Evolutionary conservation across 2,888 invertebrate genomes (phyloP).

Genomic region (Parapristionchus giblindavisi): DNA sequence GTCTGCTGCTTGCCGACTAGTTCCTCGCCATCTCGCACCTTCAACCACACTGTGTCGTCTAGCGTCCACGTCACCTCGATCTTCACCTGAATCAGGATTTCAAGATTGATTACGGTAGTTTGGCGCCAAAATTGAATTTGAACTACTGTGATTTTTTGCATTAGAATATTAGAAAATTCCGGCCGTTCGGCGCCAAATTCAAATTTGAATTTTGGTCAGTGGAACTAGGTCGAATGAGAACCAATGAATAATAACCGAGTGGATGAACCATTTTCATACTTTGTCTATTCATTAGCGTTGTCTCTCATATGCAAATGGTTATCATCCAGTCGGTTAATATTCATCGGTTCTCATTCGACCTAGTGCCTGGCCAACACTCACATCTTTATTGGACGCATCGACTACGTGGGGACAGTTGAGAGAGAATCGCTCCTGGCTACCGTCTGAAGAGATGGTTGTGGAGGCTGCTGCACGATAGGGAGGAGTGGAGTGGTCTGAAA

Average conservation of each 20-base stretch:
- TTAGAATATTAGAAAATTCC: not conserved
- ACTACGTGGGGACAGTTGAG: slow-evolving; percentile 57
- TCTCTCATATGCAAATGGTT: too few relatives aligned
- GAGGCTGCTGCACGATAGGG: not conserved
- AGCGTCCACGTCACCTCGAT: slow-evolving; percentile 57
- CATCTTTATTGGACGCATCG: slow-evolving; percentile 51
- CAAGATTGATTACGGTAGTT: not conserved
- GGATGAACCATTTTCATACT: too few relatives aligned
- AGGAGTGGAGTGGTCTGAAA: not conserved
- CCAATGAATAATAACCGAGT: too few relatives aligned
- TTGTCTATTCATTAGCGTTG: too few relatives aligned
- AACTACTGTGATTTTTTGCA: too few relatives aligned
- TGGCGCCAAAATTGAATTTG: not conserved
- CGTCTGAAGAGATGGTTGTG: not conserved
- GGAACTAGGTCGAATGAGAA: too few relatives aligned
- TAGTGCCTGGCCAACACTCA: too few relatives aligned
- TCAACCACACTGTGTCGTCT: slow-evolving; percentile 58
- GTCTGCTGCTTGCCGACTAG: slow-evolving; percentile 47
- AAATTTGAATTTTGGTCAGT: not conserved
- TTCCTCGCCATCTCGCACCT: slow-evolving; percentile 52
- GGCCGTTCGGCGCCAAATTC: not conserved
- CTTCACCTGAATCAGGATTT: slow-evolving; percentile 34
- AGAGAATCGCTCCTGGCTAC: slow-evolving; percentile 49
- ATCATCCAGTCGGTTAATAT: too few relatives aligned
- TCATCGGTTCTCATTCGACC: too few relatives aligned